Conservation (phyloP, 2,888 invertebrate genomes). For the Chalcis sispes region DNA sequence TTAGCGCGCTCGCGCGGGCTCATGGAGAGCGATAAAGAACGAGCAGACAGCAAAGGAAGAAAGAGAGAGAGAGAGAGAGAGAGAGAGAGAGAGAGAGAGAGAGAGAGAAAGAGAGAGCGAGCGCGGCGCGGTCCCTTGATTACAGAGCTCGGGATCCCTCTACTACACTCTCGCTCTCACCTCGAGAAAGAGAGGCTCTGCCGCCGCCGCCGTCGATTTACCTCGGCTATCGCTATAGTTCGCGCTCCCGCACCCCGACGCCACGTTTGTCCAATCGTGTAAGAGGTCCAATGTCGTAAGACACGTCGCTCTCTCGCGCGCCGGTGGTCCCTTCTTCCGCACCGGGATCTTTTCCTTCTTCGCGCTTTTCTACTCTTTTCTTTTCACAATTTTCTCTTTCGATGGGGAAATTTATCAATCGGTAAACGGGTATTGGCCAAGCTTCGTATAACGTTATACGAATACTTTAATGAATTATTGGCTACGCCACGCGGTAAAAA, state of each 20-base stretch:
- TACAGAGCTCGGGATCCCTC: slow-evolving; percentile 73
- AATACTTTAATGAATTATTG: no score
- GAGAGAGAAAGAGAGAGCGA: slow-evolving; percentile 41
- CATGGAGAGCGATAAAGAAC: slow-evolving; percentile 41
- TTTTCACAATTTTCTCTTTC: no score
- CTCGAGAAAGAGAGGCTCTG: slow-evolving; percentile 64
- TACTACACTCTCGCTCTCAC: slow-evolving; percentile 75
- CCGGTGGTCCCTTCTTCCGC: no score
- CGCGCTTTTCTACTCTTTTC: no score
- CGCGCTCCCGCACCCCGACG: neutral
- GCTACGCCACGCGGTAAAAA: no score
- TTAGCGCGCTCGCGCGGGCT: slow-evolving; percentile 35
- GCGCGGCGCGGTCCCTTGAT: slow-evolving; percentile 67
- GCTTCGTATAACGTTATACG: no score
- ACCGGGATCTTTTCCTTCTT: no score
- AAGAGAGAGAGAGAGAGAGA: slow-evolving; percentile 20
- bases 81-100: slow-evolving; percentile 23
- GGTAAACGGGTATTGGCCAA: no score
- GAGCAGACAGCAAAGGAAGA: slow-evolving; percentile 5
- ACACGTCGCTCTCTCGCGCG: no score
- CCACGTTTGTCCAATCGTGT: slow-evolving; percentile 32
- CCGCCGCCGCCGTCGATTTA: slow-evolving; percentile 41
- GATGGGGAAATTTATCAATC: no score
- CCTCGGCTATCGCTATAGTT: slow-evolving; percentile 28
- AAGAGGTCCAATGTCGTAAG: slow-evolving; percentile 45